Conservation (phyloP, 1,140 invertebrate species). For the Apis mellifera region Amel_HAv3.1 CM009932.2:7340001-7340500, state of each 20-base stretch:
- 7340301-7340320: not conserved
- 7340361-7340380: not conserved
- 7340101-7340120: too few species aligned
- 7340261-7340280: too few species aligned
- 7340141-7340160: too few species aligned
- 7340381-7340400: not conserved
- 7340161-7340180: too few species aligned
- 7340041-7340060: conserved; percentile 35
- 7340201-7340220: too few species aligned
- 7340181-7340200: too few species aligned
- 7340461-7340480: too few species aligned
- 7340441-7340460: too few species aligned
- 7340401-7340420: not conserved
- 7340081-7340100: not conserved
- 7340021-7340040: conserved; percentile 36
- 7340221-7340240: too few species aligned
- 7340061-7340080: conserved; percentile 17
- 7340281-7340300: not conserved
- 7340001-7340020: conserved; percentile 29
- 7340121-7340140: too few species aligned
- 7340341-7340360: not conserved
- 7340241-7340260: too few species aligned
- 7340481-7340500: not conserved
- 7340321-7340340: too few species aligned
- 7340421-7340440: not conserved